Evolutionary conservation across 2,888 invertebrate species (phyloP), one percentile per base, ranked within the genome.

Genomic region (Deroplatys truncata): DNA sequence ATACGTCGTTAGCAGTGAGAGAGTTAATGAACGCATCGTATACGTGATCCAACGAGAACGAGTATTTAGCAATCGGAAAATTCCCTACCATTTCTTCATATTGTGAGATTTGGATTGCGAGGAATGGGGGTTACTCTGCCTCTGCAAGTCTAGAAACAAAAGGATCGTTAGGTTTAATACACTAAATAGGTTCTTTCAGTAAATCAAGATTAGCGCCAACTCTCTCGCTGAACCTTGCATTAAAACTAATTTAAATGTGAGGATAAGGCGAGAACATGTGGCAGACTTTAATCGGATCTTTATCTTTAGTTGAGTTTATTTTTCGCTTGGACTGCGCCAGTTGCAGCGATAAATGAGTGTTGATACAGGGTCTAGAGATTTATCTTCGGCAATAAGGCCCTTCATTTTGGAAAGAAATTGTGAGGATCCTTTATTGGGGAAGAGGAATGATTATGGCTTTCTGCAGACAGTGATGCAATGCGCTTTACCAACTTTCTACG

Each of bases 181-280:
- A 72, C 56, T 72, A 72, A 72, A 72, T 72, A 72, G 56, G 56
- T 72, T 72, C 16, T 72, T 72, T 72, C 56, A 72, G 56, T 72
- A 72, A 72, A 72, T 72, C 56, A 72, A 72, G 56, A 72, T 72
- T 72, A 72, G 56, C 20, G 20, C 56, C 25, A 72, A 72, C 20
- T 25, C 56, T 72, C 25, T 72, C 56, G 16, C 56, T 25, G 56
- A 25, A 9, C 20, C 56, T 84, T 4, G 28, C 25, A 85, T 84
- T 85, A 88, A 88, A 88, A 84, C 84, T 88, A 84, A 88, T 88
- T 88, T 88, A 84, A 85, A 85, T 84, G 85, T 56, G 84, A 49
- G 72, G 31, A 83, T 72, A 72, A 72, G 56, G 56, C 56, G 56
- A 72, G 56, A 20, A 72, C 56, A 72, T 72, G 56, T 28, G 49